phyloP scores from a whole-genome alignment of 2,888 invertebrate species.

The Ectemnius continuus region DNA sequence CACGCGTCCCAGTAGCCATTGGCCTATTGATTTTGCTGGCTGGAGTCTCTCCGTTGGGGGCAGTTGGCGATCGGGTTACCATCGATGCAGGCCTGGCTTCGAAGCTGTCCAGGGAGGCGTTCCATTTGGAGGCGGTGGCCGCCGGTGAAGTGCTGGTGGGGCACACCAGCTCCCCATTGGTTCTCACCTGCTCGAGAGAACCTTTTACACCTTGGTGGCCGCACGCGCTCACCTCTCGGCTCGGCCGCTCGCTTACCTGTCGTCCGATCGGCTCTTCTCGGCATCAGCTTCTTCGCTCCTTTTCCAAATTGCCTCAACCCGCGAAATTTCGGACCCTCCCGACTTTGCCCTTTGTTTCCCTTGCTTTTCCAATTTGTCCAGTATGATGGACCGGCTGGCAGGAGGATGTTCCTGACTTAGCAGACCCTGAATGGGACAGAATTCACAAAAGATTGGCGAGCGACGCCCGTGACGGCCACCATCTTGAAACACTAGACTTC shows the following conservation, averaged over 20 bases:
- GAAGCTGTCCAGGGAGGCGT: conserved; percentile 8
- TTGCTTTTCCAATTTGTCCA: no score
- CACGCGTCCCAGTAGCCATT: conserved; percentile 73
- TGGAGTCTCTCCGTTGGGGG: conserved; percentile 22
- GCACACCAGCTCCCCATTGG: conserved; percentile 15
- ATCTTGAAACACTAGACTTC: no score
- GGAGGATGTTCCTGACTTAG: no score
- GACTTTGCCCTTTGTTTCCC: no score
- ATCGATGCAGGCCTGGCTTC: conserved; percentile 27
- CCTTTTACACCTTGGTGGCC: not conserved
- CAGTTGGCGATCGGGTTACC: conserved; percentile 35
- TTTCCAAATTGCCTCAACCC: no score
- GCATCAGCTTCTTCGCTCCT: no score
- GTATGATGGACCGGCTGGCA: no score
- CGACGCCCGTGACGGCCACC: no score
- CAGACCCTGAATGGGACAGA: no score
- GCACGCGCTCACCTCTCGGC: not conserved
- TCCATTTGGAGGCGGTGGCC: conserved; percentile 14
- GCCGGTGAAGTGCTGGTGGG: not conserved
- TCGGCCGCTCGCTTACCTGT: not conserved
- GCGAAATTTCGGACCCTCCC: no score
- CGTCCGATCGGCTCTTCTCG: not conserved
- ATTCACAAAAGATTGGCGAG: no score
- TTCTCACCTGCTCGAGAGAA: conserved; percentile 5
- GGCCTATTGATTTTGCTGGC: conserved; percentile 72